Evolutionary conservation across 2,113 vertebrate genomes (phyloP), one percentile per base, ranked within the genome.

Genomic region (Pelmatolapia mariae): DNA sequence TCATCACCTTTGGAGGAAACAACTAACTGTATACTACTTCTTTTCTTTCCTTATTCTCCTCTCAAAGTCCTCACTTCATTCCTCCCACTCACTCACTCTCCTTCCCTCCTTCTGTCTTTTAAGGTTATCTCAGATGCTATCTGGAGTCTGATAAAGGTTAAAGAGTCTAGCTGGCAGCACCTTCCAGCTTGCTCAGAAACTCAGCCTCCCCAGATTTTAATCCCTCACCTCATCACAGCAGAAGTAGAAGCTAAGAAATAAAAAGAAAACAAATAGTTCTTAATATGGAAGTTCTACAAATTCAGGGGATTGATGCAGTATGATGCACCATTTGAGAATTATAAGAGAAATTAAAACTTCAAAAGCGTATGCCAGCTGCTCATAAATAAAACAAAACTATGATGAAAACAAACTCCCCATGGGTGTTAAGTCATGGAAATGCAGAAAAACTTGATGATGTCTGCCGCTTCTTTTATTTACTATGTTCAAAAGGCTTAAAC

Each of bases 91-190:
- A 47, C 40, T 83, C 88, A 45, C 53, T 43, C 45, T 76, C 59
- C 15, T 71, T 52, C 82, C 80, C 54, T 82, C 84, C 71, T 84
- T 86, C 50, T 38, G 45, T 85, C 86, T 80, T 88, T 73, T 87
- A 80, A 89, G 86, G 90, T 93, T 81, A 92, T 93, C 90, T 80
- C 40, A 82, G 90, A 90, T 85, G 87, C 85, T 91, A 92, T 93
- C 86, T 81, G 82, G 66, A 85, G 83, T 59, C 85, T 86, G 87
- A 93, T 83, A 88, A 91, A 93, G 89, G 93, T 85, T 91, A 90
- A 86, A 90, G 86, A 92, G 88, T 81, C 80, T 89, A 36, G 86
- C 79, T 82, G 85, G 92, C 86, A 87, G 89, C 85, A 86, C 86
- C 89, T 59, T 86, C 73, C 89, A 85, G 87, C 87, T 80, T 85